Base-by-base conservation (phyloP, 2,797 vertebrate species). In the Rhinella marina region DNA sequence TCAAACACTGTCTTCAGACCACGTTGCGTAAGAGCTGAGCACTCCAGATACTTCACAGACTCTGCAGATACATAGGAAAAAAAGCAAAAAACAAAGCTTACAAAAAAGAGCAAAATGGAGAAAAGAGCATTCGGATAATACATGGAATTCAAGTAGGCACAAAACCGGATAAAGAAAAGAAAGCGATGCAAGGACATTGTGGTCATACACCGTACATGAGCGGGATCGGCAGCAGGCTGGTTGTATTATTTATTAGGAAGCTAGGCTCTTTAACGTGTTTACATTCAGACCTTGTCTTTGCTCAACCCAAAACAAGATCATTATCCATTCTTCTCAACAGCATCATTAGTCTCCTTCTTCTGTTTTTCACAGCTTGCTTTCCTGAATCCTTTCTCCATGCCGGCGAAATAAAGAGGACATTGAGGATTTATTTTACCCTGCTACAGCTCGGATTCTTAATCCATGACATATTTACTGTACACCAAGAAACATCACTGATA, bases 1-100 rank as follows among this genome's bases (percentile, higher is more conserved):
- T 98, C 97, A 6, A 98, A 98, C 91, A 98, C 97, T 0, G 97
- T 98, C 93, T 98, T 98, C 90, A 98, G 94, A 52, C 97, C 97
- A 0, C 97, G 94, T 92, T 98, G 97, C 0, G 97, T 98, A 92
- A 98, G 91, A 10, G 97, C 97, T 0, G 97, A 98, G 86, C 97
- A 98, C 92, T 98, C 97, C 23, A 98, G 94, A 91, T 98, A 98
- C 77, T 98, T 97, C 86, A 98, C 96, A 0, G 97, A 95, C 89
- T 97, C 97, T 97, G 92, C 21, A 0, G 0, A 85, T 57, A 56
- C n/a, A 56, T n/a, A n/a, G n/a, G n/a, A 87, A 89, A 89, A 80
- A 32, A 32, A 32, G 32, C n/a, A n/a, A 32, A 32, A 32, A 75
- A 91, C 27, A 84, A 3, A 23, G 61, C 57, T 29, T 0, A 86